Base-by-base conservation (phyloP, 2,888 invertebrate species). In the Xestoiulus laeticollis region DNA sequence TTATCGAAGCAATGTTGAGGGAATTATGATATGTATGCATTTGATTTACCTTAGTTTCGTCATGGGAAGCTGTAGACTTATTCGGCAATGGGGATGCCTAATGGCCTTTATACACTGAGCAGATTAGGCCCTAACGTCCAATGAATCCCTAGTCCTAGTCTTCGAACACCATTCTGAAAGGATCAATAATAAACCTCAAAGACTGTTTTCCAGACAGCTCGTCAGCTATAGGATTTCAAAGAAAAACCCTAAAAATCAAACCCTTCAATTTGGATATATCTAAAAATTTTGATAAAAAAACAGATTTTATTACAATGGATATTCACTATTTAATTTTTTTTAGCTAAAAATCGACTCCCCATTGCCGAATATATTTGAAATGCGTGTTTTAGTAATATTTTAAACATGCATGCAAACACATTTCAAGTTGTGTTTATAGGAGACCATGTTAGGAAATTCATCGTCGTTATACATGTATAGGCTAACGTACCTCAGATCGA, bases 111-210 rank as follows among this genome's bases (percentile, higher is more conserved):
- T 84, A 84, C 38, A 84, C 84, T 84, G 84, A 84, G 84, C 43
- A 84, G 84, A 84, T 84, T 84, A 84, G 84, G 84, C 84, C 84
- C 84, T 84, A 84, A 84, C 84, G 84, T 84, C 84, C 84, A 84
- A 84, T 84, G 84, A 84, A 84, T 84, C 38, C 84, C 84, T 84
- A 84, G 84, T 84, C 84, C 84, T 84, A 84, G 84, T 84, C 84
- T 84, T 84, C 84, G 84, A 43, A 84, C 43, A 84, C 84, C 84
- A 84, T 84, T 84, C 84, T 84, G 84, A 84, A 84, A 84, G 68
- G 84, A 84, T 84, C 84, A 84, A 84, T 84, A 84, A 84, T 84
- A 84, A 84, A 84, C 84, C 84, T 84, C 68, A 68, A 68, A 68
- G 68, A 68, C 68, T 68, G 16, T n/a, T 26, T 68, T 68, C 68